Base-by-base conservation (phyloP, 2,888 invertebrate species). In the Cataglyphis livida region DNA sequence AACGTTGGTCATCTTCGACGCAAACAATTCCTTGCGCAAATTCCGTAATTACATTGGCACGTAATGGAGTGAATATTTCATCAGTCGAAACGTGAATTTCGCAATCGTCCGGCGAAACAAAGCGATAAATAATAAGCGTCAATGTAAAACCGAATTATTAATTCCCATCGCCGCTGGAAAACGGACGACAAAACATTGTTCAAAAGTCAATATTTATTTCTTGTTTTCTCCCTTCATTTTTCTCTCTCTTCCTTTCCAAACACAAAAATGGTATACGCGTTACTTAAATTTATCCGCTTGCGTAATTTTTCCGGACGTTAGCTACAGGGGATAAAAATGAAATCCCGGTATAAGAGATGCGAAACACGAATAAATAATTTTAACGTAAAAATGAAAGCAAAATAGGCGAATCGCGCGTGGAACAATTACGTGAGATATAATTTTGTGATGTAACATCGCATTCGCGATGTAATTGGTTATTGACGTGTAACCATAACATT, bases 371-470 rank as follows among this genome's bases (percentile, higher is more conserved):
- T 74, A 84, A 84, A 76, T 75, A 84, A 84, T 84, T 84, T 84
- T 62, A 65, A 85, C 57, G 41, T 7, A 59, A 75, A 64, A 62
- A 76, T 48, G n/a, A 64, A 74, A 79, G 59, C 32, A 64, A 21
- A 76, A 66, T 57, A 35, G 59, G 38, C 62, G 61, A 75, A 86
- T 62, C 35, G 76, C 76, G 81, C 74, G 18, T n/a, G 75, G 74
- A 61, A 79, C 82, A 85, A 88, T 86, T 86, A 87, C 68, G 84
- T 71, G 10, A 71, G 59, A 78, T 78, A 70, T 78, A 78, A 74
- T 59, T 57, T 78, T 21, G 12, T 41, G 21, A 25, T 28, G 44
- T n/a, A 65, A 12, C 38, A 54, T 65, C 51, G 25, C 32, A 21
- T 12, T 48, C 18, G 25, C 68, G 57, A 57, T 70, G 59, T 79